Evolutionary conservation across 2,888 invertebrate species (phyloP), one percentile per base, ranked within the genome.

Genomic region (Hipparchia semele): DNA sequence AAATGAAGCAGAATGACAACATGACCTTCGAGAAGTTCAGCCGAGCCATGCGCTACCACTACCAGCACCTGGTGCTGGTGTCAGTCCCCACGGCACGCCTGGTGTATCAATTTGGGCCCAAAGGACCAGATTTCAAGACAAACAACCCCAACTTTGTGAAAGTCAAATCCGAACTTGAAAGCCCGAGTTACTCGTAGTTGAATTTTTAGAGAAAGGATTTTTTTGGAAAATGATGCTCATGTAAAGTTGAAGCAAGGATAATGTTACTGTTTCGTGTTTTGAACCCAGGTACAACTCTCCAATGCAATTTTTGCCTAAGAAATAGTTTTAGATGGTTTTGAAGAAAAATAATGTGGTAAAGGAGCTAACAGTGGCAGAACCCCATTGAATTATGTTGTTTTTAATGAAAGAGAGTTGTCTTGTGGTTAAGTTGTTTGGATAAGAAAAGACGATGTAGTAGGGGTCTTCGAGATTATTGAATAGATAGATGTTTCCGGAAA

Each of bases 1-100:
- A 96, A 76, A 87, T 97, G 86, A 98, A 98, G 86, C 96, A 97
- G 86, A 98, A 98, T 85, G 96, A 96, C 68, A 96, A 96, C 85
- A 98, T 98, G 98, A 98, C 97, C 60, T 98, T 98, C 85, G 98
- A 98, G 87, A 98, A 98, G 90, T 95, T 98, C 82, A 98, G 98
- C 88, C 91, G 98, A 77, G 98, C 98, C 13, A 97, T 98, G 96
- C 95, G 97, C 86, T 97, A 97, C 88, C 97, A 97, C 89, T 97
- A 97, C 92, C 95, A 96, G 83, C 96, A 96, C 81, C 91, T 95
- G 79, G 96, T 97, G 39, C 95, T 97, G 72, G 95, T 95, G 68
- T 96, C 97, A 4, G 97, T 97, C 9, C 95, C 96, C 73, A 96
- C 96, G 10, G 95, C 96, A 60, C 94, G 97, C 68, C 93, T 97